phyloP scores from a whole-genome alignment of 2,797 vertebrate species.

The Steatocranus sp. region DNA sequence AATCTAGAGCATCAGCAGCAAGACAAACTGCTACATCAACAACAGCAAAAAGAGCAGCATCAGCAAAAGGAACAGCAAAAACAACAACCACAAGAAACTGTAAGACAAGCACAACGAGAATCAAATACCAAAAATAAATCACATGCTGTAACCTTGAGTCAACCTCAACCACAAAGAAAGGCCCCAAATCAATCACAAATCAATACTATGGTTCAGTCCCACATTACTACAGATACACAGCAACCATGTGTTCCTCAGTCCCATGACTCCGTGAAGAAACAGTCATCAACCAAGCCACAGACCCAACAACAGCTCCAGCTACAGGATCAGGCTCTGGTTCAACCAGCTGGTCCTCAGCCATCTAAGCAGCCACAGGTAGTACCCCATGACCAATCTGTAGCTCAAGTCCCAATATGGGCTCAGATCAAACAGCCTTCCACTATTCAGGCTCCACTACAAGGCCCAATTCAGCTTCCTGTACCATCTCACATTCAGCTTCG shows the following conservation, averaged over 20 bases:
- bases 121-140: neutral
- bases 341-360: conserved; percentile 5
- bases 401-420: conserved; percentile 36
- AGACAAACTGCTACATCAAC: neutral
- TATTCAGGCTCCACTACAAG: conserved; percentile 9
- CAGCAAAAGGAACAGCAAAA: neutral
- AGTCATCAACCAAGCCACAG: neutral
- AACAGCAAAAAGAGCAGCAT: neutral
- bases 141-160: neutral
- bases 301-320: neutral
- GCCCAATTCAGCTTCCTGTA: conserved; percentile 9
- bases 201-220: neutral
- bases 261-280: neutral
- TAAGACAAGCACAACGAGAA: conserved; percentile 6
- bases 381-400: neutral
- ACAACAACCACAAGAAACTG: neutral
- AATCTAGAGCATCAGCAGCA: neutral
- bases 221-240: neutral
- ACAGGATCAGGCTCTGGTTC: conserved; percentile 6
- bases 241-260: neutral
- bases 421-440: conserved; percentile 27
- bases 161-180: conserved; percentile 17
- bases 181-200: conserved; percentile 1
- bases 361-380: neutral
- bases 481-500: conserved; percentile 49